These are phyloP conservation scores for Listronotus oregonensis DNA, from an alignment of 1,140 invertebrate genomes.

Conservation along the genomic window DNA sequence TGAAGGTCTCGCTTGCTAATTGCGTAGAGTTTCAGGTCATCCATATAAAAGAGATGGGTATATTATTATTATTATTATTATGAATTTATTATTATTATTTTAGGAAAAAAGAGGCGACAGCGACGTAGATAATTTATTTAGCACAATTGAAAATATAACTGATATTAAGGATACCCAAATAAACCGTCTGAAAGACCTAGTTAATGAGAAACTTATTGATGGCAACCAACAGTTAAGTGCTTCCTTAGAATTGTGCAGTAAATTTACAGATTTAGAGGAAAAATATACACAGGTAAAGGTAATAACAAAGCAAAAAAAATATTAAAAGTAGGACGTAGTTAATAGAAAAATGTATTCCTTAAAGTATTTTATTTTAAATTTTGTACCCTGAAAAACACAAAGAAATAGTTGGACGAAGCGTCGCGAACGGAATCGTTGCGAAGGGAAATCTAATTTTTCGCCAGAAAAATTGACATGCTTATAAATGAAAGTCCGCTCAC, in stretches of 20 bases:
- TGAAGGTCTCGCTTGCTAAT: too few species aligned
- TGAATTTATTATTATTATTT: slow-evolving; percentile 46
- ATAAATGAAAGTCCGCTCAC: too few species aligned
- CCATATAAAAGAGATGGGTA: too few species aligned
- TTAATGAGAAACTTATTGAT: slow-evolving; percentile 66
- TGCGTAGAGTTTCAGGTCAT: too few species aligned
- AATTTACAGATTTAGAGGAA: slow-evolving; percentile 61
- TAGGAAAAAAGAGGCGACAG: slow-evolving; percentile 76
- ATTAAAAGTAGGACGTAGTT: background rate
- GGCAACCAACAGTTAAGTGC: slow-evolving; percentile 70
- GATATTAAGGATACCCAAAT: slow-evolving; percentile 76
- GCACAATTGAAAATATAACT: slow-evolving; percentile 75
- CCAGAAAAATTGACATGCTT: too few species aligned
- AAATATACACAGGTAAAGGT: slow-evolving; percentile 58
- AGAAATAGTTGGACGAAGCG: too few species aligned
- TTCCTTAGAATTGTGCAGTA: slow-evolving; percentile 66
- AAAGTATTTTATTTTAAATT: too few species aligned
- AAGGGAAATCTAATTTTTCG: too few species aligned
- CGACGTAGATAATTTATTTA: slow-evolving; percentile 79
- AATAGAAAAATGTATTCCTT: background rate
- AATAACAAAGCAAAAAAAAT: slow-evolving; percentile 12
- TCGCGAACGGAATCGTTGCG: too few species aligned
- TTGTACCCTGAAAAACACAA: too few species aligned
- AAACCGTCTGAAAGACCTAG: slow-evolving; percentile 64
- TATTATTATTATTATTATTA: too few species aligned